Conservation (phyloP, 2,797 vertebrate genomes). For the Periophthalmus magnuspinnatus region DNA sequence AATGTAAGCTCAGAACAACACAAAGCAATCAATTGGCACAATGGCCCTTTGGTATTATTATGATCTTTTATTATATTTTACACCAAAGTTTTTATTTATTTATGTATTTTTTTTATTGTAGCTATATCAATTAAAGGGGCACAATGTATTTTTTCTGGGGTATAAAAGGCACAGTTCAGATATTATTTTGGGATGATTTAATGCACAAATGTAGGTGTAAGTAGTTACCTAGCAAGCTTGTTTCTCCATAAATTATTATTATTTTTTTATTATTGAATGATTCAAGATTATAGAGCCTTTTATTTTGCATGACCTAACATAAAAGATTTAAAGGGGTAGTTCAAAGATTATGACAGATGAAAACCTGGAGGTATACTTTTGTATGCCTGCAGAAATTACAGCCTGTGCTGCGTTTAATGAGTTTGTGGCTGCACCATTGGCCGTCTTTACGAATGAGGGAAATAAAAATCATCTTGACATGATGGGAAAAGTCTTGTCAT, state of each 20-base stretch:
- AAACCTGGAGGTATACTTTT: slow-evolving; percentile 36
- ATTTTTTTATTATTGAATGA: slow-evolving; percentile 46
- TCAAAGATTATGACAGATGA: slow-evolving; percentile 32
- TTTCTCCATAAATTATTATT: background rate
- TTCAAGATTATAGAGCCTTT: slow-evolving; percentile 26
- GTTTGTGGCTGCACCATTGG: slow-evolving; percentile 37
- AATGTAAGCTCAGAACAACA: background rate
- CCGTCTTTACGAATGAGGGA: slow-evolving; percentile 8
- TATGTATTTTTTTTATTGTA: background rate
- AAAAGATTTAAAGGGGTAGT: slow-evolving; percentile 56
- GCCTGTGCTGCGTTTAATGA: slow-evolving; percentile 47
- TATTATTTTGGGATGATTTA: background rate
- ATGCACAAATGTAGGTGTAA: background rate
- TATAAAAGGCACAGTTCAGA: background rate
- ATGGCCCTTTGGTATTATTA: background rate
- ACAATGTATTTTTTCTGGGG: too few relatives aligned
- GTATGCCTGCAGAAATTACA: slow-evolving; percentile 39
- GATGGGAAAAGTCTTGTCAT: slow-evolving; percentile 52
- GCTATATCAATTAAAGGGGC: too few relatives aligned
- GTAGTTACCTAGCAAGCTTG: background rate
- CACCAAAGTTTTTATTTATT: too few relatives aligned
- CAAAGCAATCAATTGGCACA: background rate
- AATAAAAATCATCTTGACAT: slow-evolving; percentile 44
- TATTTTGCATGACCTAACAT: slow-evolving; percentile 33
- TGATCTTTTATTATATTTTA: too few relatives aligned